A percentile compares a stretch with the other conserved stretches of the same genome.
phyloP scores from a whole-genome alignment of 2,888 invertebrate genomes.

The Brachyptera putata region DNA sequence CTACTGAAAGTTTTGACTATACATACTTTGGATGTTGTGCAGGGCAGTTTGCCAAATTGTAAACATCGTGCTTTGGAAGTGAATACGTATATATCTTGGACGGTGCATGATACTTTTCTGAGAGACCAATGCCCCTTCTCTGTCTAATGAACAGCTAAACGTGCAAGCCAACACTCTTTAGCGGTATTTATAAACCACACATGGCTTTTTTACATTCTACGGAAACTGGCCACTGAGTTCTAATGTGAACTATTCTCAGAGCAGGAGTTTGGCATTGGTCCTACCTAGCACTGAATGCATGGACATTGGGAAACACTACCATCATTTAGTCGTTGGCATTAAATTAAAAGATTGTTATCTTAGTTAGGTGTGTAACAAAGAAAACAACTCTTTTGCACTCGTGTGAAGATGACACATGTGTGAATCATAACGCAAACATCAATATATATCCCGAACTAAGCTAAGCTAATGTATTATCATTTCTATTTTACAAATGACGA shows the following conservation, averaged over 20 bases:
- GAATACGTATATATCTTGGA: background rate
- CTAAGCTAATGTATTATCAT: too few relatives aligned
- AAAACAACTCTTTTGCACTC: too few relatives aligned
- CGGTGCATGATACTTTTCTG: slow-evolving; percentile 4
- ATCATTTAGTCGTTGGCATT: background rate
- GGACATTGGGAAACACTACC: background rate
- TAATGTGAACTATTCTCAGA: slow-evolving; percentile 8
- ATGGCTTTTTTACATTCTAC: background rate
- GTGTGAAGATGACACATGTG: too few relatives aligned
- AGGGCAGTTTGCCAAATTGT: slow-evolving; percentile 8
- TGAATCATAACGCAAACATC: too few relatives aligned
- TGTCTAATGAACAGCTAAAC: background rate
- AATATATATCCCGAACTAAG: too few relatives aligned
- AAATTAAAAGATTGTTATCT: too few relatives aligned
- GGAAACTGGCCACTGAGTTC: slow-evolving; percentile 7
- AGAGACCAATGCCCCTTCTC: slow-evolving; percentile 15
- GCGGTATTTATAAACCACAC: slow-evolving; percentile 24
- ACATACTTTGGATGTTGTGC: background rate
- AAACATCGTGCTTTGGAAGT: background rate
- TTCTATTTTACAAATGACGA: too few relatives aligned
- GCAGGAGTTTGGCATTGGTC: slow-evolving; percentile 26
- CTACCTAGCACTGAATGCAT: background rate
- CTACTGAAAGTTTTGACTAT: slow-evolving; percentile 7
- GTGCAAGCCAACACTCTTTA: slow-evolving; percentile 11
- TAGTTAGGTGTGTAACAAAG: too few relatives aligned